A percentile compares a stretch with the other conserved stretches of the same genome.
Evolutionary conservation across 2,888 invertebrate genomes (phyloP).

Genomic region (Tetrapedia diversipes): DNA sequence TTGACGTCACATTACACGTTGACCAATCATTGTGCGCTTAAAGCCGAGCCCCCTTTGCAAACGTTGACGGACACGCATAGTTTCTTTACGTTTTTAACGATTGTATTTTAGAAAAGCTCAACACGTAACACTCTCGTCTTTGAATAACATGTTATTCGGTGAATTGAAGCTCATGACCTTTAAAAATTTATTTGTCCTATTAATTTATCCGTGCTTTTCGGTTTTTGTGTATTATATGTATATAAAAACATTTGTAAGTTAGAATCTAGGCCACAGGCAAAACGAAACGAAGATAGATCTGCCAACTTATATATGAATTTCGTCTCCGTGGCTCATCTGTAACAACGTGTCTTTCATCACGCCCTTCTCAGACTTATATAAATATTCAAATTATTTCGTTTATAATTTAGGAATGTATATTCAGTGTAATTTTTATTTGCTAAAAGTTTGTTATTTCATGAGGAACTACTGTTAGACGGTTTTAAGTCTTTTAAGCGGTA

Average conservation of each 20-base stretch:
- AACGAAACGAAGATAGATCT: conserved; percentile 9
- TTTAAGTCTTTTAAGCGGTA: not conserved
- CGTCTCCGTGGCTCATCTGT: conserved; percentile 8
- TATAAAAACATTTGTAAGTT: no score
- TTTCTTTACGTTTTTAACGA: conserved; percentile 25
- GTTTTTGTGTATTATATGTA: no score
- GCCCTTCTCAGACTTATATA: no score
- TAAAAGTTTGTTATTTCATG: not conserved
- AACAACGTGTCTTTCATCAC: not conserved
- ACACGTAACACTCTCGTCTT: conserved; percentile 22
- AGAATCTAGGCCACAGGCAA: conserved; percentile 31
- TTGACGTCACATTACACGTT: conserved; percentile 56
- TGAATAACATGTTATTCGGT: conserved; percentile 2
- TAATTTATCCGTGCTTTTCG: not conserved
- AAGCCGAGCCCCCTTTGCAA: conserved; percentile 51
- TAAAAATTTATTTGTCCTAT: not conserved
- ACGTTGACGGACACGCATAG: conserved; percentile 26
- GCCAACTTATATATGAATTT: conserved; percentile 38
- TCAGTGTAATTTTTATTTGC: no score
- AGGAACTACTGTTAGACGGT: not conserved
- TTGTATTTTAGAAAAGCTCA: not conserved
- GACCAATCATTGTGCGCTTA: conserved; percentile 45
- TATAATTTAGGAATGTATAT: no score
- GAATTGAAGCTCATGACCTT: not conserved
- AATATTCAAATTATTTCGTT: no score